Evolutionary conservation across 2,888 invertebrate species (phyloP), one percentile per base, ranked within the genome.

Genomic region (Lumbricus terrestris): DNA sequence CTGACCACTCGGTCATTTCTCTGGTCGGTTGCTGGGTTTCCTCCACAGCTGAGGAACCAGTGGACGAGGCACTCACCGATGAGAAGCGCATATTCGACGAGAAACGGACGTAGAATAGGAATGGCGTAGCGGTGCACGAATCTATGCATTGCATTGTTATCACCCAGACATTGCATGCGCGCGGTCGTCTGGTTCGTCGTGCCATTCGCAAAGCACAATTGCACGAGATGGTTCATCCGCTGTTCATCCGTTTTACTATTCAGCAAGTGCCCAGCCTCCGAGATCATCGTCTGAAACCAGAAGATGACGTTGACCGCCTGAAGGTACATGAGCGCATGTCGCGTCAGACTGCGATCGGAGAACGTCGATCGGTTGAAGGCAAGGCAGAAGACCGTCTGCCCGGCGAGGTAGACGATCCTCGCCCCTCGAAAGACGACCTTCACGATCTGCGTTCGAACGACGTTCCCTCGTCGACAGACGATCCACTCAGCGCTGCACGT

Each of bases 21-120:
- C 0, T 37, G 34, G 33, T 34, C 35, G 3, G 85, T 34, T 34
- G n/a, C n/a, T n/a, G n/a, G n/a, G n/a, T 85, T 20, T 35, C 15
- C 85, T 6, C 85, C 85, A 29, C 85, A 85, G 85, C 85, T 29
- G 85, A 85, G 85, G 85, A 85, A 85, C 85, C 85, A 85, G 85
- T 85, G 85, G 4, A 37, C 85, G 35, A 85, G 85, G 16, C 85
- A n/a, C 16, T 85, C 85, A 18, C 85, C 85, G 85, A 85, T 33
- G 20, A 85, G 85, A 34, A 85, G 85, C 35, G 85, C 5, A 35
- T 34, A 85, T 85, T 85, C 85, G 20, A 85, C 35, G 20, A 85
- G 37, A 37, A 85, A 85, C 34, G 85, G 85, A 35, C 85, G 85
- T 37, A 85, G 37, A 37, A 85, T 85, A 5, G 85, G 85, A 33